phyloP scores from a whole-genome alignment of 2,888 invertebrate species.

The Drosophila tanythrix region DNA sequence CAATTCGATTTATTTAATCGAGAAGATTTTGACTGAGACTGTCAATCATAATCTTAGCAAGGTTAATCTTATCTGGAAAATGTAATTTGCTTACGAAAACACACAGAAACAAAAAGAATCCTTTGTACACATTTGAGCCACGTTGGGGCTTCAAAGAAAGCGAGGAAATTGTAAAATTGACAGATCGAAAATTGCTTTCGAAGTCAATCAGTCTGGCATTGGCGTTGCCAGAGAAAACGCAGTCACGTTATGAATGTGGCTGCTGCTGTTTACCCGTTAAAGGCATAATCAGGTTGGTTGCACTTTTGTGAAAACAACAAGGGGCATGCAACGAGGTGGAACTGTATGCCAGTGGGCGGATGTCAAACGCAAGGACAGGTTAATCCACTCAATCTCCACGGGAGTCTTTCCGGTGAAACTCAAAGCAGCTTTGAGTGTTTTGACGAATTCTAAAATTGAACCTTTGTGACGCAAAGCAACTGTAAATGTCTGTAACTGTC shows the following conservation, averaged over 20 bases:
- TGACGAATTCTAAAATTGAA: slow-evolving; percentile 4
- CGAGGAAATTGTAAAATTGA: neutral
- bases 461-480: slow-evolving; percentile 15
- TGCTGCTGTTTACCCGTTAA: neutral
- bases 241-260: neutral
- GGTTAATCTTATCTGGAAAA: neutral
- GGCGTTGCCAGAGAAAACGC: neutral
- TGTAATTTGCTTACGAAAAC: neutral
- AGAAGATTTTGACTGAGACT: neutral
- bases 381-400: slow-evolving; percentile 9
- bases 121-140: neutral
- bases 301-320: neutral
- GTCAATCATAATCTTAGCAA: neutral
- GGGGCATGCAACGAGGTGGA: neutral
- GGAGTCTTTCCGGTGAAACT: neutral
- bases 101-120: neutral
- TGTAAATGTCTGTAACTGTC: slow-evolving; percentile 18
- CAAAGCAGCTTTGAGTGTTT: slow-evolving; percentile 27
- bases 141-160: neutral
- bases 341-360: neutral
- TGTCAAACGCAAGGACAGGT: slow-evolving; percentile 14
- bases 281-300: neutral
- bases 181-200: neutral
- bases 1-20: neutral
- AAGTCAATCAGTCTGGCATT: neutral